Base-by-base conservation (phyloP, 2,113 vertebrate genomes). In the Taxidea taxus region DNA sequence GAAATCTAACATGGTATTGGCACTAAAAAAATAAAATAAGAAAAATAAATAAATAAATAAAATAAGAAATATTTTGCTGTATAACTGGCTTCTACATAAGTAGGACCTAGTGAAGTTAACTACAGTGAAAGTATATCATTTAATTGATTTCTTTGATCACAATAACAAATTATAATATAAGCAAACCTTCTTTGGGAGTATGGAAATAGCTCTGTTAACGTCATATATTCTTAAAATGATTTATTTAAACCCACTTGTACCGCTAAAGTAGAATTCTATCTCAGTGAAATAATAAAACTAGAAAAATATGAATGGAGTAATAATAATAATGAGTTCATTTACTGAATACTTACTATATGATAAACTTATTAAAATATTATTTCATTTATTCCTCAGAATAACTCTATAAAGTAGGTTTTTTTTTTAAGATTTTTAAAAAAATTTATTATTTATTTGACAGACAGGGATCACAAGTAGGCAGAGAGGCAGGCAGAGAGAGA, bases 51-150 rank as follows among this genome's bases (percentile, higher is more conserved):
- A 68, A 68, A n/a, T 18, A 66, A 66, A 87, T 39, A 68, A 68
- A 68, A n/a, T 18, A 66, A 66, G 83, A 47, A 94, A 70, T 96
- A 31, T 81, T 93, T 95, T 49, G 20, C 83, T 93, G 51, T 23
- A 4, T 54, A 84, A 9, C 62, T 80, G 23, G 72, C 3, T 60
- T 91, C 18, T 91, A 47, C n/a, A 62, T 66, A 91, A 39, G 4
- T 88, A 91, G n/a, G 12, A 37, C 20, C 62, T 89, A 39, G 5
- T 56, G 12, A 91, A 44, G 62, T 89, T 92, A 84, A 92, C 9
- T 84, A 6, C 75, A 29, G 34, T 83, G 64, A 84, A 66, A 92
- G 83, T 83, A 89, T 78, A 31, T 72, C 44, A 58, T 37, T 77
- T 37, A 70, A 44, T 21, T 75, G 42, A n/a, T 81, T 87, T 88